phyloP scores from a whole-genome alignment of 2,113 vertebrate genomes.

The Colaptes auratus region DNA sequence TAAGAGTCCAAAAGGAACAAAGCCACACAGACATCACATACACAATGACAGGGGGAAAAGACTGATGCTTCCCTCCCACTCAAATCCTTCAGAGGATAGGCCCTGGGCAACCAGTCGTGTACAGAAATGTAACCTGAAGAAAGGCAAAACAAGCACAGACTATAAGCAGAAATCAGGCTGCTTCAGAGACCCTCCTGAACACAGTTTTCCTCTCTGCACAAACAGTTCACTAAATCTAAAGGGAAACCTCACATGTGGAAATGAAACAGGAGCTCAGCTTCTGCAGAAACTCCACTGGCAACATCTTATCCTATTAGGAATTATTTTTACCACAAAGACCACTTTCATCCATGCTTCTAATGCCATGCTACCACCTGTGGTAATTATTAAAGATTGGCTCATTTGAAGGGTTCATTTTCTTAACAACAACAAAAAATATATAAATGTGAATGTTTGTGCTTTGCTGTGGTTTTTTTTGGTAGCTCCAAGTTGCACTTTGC shows the following conservation, averaged over 20 bases:
- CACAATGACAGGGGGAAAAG: not conserved
- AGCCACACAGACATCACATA: not conserved
- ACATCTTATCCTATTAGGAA: not conserved
- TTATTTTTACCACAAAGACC: not conserved
- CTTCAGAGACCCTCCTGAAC: not conserved
- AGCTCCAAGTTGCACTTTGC: not conserved
- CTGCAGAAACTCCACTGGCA: not conserved
- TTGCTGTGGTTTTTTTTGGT: not conserved
- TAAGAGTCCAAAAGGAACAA: not conserved
- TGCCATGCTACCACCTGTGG: not conserved
- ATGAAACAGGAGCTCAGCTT: not conserved
- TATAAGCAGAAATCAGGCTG: not conserved
- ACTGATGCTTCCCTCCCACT: not conserved
- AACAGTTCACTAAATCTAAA: not conserved
- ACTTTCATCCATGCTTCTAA: not conserved
- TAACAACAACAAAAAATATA: not conserved
- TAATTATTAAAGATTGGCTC: not conserved
- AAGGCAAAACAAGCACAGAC: not conserved
- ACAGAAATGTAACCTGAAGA: not conserved
- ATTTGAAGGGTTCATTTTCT: not conserved
- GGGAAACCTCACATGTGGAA: not conserved
- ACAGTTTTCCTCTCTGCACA: not conserved
- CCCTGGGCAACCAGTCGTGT: not conserved
- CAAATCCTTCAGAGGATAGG: not conserved
- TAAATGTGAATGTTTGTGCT: not conserved